A percentile compares a stretch with the other conserved stretches of the same genome.
phyloP scores from a whole-genome alignment of 2,113 vertebrate genomes.

The Ailurus styani region DNA sequence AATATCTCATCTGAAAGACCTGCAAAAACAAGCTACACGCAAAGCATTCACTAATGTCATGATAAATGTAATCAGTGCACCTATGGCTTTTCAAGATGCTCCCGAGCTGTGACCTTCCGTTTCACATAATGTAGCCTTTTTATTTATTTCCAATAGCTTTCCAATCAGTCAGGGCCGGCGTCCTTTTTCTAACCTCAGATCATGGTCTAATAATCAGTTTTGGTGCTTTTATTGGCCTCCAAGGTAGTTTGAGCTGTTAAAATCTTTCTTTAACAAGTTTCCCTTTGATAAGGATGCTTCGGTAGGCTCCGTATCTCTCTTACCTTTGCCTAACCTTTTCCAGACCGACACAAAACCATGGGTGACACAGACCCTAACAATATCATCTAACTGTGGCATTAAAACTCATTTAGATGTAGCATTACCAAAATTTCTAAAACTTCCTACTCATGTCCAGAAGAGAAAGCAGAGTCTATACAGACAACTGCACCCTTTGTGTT shows the following conservation, averaged over 20 bases:
- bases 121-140: slow-evolving; percentile 72
- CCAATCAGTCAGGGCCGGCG: slow-evolving; percentile 68
- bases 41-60: slow-evolving; percentile 12
- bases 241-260: slow-evolving; percentile 74
- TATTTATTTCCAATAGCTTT: slow-evolving; percentile 79
- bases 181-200: slow-evolving; percentile 75
- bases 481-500: neutral
- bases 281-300: slow-evolving; percentile 70
- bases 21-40: slow-evolving; percentile 4
- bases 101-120: slow-evolving; percentile 58
- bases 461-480: neutral
- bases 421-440: slow-evolving; percentile 10
- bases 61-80: slow-evolving; percentile 52
- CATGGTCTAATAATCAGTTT: slow-evolving; percentile 75
- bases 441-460: neutral
- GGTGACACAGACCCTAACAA: neutral
- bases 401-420: neutral
- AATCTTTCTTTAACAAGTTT: slow-evolving; percentile 69
- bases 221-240: slow-evolving; percentile 76
- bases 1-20: slow-evolving; percentile 54
- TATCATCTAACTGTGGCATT: neutral
- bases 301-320: slow-evolving; percentile 53
- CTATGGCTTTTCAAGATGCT: slow-evolving; percentile 57
- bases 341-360: neutral
- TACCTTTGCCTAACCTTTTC: slow-evolving; percentile 73